A percentile compares a stretch with the other conserved stretches of the same genome.
Conservation (phyloP, 2,113 vertebrate species). For the Elephas maximus region DNA sequence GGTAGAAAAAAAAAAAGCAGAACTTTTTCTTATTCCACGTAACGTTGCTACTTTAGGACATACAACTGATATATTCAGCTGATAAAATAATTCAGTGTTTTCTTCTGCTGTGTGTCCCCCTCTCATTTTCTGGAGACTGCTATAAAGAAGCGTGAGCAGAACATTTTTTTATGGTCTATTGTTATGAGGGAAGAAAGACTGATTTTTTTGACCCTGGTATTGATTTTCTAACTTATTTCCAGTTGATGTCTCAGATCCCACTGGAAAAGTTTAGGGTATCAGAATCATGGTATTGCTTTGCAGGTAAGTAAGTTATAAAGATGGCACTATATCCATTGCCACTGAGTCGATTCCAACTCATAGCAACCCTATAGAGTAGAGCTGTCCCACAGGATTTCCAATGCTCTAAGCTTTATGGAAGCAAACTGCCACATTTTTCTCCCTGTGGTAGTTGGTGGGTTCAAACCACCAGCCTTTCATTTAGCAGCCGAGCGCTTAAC, state of each 20-base stretch:
- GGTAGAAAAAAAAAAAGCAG: not conserved
- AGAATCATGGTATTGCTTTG: constrained; percentile 56
- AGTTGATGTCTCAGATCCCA: constrained; percentile 57
- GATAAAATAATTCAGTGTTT: constrained; percentile 72
- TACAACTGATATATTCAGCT: constrained; percentile 57
- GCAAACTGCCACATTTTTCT: not conserved
- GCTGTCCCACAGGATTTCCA: not conserved
- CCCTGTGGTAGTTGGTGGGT: not conserved
- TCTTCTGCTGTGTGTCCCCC: not conserved
- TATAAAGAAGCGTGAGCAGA: constrained; percentile 62
- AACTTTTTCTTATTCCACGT: constrained; percentile 9
- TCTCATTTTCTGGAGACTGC: constrained; percentile 44
- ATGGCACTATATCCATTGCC: not conserved
- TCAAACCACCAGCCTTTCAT: too few relatives aligned
- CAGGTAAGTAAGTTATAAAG: not conserved
- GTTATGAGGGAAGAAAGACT: constrained; percentile 45
- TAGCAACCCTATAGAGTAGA: not conserved
- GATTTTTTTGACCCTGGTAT: constrained; percentile 71
- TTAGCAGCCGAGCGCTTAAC: too few relatives aligned
- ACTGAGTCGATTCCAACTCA: not conserved
- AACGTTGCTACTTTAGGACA: constrained; percentile 61
- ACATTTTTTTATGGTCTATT: constrained; percentile 67
- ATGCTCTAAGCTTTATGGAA: not conserved
- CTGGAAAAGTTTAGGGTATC: constrained; percentile 58
- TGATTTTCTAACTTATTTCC: constrained; percentile 79